A percentile compares a stretch with the other conserved stretches of the same genome.
phyloP scores from a whole-genome alignment of 2,113 vertebrate species.

The Morone saxatilis region DNA sequence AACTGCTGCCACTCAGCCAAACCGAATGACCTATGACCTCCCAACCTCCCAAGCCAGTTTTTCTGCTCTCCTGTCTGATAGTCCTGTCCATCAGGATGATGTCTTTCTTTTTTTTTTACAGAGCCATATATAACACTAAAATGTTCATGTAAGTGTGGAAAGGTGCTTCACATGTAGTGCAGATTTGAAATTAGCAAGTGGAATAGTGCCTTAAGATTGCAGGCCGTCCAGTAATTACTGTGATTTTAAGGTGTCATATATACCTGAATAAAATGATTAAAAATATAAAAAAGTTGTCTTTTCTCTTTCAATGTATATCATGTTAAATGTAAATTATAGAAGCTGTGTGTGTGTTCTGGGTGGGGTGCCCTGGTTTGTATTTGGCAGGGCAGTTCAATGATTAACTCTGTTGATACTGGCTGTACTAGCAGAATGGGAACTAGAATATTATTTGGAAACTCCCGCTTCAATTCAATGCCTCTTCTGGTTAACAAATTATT shows the following conservation, averaged over 20 bases:
- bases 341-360: constrained; percentile 16
- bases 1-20: constrained; percentile 73
- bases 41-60: constrained; percentile 43
- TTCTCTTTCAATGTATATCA: neutral
- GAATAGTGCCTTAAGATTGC: constrained; percentile 52
- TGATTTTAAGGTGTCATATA: constrained; percentile 42
- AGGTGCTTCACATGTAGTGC: constrained; percentile 23
- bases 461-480: constrained; percentile 46
- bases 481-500: constrained; percentile 31
- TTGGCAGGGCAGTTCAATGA: constrained; percentile 51
- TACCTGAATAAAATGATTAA: constrained; percentile 46
- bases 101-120: constrained; percentile 62
- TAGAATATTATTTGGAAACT: constrained; percentile 70
- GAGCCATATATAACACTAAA: constrained; percentile 18
- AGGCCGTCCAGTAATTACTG: constrained; percentile 44
- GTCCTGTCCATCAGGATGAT: constrained; percentile 5
- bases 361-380: constrained; percentile 20
- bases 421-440: constrained; percentile 61
- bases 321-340: neutral
- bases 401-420: constrained; percentile 65
- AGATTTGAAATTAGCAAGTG: constrained; percentile 11
- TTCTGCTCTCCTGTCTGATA: constrained; percentile 34
- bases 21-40: constrained; percentile 68
- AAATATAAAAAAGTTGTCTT: neutral
- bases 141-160: constrained; percentile 28